These are phyloP conservation scores for Nudaria mundana DNA, from an alignment of 2,888 invertebrate species.

Conservation along the genomic window DNA sequence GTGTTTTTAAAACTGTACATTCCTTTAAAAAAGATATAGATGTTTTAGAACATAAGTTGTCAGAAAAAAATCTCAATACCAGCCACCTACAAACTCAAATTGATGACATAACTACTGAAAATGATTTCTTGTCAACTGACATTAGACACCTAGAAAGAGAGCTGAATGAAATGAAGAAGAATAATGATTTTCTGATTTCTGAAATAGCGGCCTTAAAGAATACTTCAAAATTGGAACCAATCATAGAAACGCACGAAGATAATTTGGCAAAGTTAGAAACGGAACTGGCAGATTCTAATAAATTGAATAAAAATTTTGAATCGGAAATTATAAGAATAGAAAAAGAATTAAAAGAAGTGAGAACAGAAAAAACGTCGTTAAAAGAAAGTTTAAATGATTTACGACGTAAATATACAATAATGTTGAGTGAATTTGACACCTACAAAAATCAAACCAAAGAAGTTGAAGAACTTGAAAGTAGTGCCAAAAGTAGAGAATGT, in stretches of 20 bases:
- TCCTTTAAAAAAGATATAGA: constrained; percentile 83
- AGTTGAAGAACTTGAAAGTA: constrained; percentile 72
- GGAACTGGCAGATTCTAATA: constrained; percentile 83
- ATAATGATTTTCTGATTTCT: constrained; percentile 85
- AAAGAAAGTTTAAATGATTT: constrained; percentile 77
- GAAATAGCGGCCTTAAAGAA: constrained; percentile 84
- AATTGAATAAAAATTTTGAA: constrained; percentile 81
- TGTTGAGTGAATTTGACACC: constrained; percentile 67
- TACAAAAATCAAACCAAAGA: constrained; percentile 70
- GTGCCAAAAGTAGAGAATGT: constrained; percentile 46
- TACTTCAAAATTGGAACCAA: constrained; percentile 85
- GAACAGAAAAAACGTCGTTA: constrained; percentile 64
- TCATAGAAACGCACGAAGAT: constrained; percentile 87
- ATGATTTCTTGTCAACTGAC: constrained; percentile 72
- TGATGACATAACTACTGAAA: constrained; percentile 76
- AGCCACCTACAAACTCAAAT: constrained; percentile 78
- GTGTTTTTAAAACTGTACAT: constrained; percentile 76
- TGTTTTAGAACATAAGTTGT: constrained; percentile 77
- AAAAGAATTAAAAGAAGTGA: constrained; percentile 73
- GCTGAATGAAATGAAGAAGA: constrained; percentile 84
- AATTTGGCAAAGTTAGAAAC: constrained; percentile 83
- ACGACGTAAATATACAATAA: constrained; percentile 75
- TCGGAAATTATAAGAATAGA: constrained; percentile 81
- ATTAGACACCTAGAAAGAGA: constrained; percentile 82
- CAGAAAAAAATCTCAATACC: constrained; percentile 77